Conservation (phyloP, 2,888 invertebrate species). For the Callimorpha dominula region DNA sequence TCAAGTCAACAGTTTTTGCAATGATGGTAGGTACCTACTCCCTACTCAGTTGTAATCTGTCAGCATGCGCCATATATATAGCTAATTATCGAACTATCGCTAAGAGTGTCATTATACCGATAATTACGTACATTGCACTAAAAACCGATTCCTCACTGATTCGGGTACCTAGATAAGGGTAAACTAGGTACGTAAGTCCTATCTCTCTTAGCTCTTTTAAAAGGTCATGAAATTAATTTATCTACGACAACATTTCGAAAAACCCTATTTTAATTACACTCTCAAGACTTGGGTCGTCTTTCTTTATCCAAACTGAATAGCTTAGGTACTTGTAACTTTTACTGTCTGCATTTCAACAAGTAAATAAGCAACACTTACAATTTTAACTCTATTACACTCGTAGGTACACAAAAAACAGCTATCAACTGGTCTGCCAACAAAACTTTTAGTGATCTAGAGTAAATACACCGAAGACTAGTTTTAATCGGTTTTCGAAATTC, state of each 20-base stretch:
- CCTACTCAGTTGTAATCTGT: not conserved
- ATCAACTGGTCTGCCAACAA: slow-evolving; percentile 47
- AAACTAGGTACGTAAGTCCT: no score
- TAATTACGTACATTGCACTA: no score
- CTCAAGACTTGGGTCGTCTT: no score
- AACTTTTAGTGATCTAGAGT: slow-evolving; percentile 48
- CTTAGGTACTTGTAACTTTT: not conserved
- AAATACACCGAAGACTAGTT: not conserved
- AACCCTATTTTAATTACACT: no score
- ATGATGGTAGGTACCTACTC: not conserved
- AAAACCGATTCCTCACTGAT: no score
- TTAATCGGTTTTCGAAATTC: not conserved
- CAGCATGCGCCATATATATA: not conserved
- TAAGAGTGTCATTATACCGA: not conserved
- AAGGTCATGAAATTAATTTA: no score
- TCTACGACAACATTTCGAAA: no score
- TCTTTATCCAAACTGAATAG: no score
- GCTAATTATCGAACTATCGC: not conserved
- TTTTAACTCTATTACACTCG: slow-evolving; percentile 49
- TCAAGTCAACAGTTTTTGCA: not conserved
- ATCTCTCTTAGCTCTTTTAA: no score
- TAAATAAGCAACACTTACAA: slow-evolving; percentile 30
- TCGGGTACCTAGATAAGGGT: not conserved
- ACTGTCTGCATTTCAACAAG: not conserved
- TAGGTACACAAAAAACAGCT: slow-evolving; percentile 49